Percentiles rank a stretch among this genome's conserved stretches.
These are phyloP conservation scores for Nyctibius grandis DNA, from an alignment of 2,797 vertebrate genomes.

Conservation along the genomic window DNA sequence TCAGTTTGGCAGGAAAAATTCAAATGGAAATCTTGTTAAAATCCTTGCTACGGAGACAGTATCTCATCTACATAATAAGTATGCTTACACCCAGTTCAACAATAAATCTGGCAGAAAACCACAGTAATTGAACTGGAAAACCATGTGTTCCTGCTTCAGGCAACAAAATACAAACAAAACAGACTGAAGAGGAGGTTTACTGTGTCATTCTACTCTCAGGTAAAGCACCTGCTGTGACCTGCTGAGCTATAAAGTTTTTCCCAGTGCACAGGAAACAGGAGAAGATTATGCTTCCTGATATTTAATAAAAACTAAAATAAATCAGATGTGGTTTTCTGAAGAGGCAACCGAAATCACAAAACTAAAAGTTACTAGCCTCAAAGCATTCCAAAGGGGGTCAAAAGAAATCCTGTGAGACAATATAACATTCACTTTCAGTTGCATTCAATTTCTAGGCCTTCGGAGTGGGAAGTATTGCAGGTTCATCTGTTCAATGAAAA, in stretches of 20 bases:
- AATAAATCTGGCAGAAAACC: background rate
- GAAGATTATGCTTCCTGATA: background rate
- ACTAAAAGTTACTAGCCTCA: background rate
- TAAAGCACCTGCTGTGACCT: background rate
- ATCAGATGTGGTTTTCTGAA: background rate
- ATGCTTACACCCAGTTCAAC: background rate
- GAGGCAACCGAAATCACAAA: background rate
- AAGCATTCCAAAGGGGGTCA: background rate
- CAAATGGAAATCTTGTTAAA: background rate
- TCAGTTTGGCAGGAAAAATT: background rate
- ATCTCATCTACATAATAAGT: background rate
- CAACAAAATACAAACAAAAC: background rate
- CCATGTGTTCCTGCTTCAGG: background rate
- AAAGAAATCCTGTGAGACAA: background rate
- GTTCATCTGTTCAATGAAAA: background rate
- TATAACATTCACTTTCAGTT: background rate
- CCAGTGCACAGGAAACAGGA: background rate
- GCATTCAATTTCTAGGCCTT: background rate
- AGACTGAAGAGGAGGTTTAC: background rate
- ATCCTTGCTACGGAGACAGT: background rate
- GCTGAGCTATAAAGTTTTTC: background rate
- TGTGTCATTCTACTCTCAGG: background rate
- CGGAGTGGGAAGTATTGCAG: background rate
- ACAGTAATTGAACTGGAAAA: background rate
- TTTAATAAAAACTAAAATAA: background rate